Base-by-base conservation (phyloP, 2,888 invertebrate genomes). In the Leptopilina syphax region DNA sequence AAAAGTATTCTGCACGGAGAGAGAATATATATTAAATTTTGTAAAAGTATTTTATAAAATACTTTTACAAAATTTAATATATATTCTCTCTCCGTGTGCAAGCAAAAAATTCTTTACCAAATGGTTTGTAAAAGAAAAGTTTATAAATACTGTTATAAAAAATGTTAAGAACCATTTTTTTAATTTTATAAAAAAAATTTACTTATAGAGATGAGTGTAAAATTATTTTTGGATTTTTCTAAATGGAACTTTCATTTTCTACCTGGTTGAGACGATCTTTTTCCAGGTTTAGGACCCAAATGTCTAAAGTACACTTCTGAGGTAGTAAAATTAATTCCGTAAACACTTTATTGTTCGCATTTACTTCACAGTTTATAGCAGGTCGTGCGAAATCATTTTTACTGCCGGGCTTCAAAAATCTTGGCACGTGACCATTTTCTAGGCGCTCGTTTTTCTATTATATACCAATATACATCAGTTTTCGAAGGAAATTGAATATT, bases 241-340 rank as follows among this genome's bases (percentile, higher is more conserved):
- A 44, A n/a, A 44, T 18, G 18, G n/a, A 83, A 79, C 83, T 83
- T 86, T 82, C 83, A 80, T 83, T 84, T 86, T 82, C 81, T 88
- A 87, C 86, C 88, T 87, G 84, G 65, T 27, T 73, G 54, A 73
- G 34, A 34, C 34, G 34, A 8, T 54, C 60, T 60, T 60, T 60
- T 60, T n/a, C 13, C 60, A 60, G n/a, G n/a, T 60, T 60, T 13
- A n/a, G 12, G n/a, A 50, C 50, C 50, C 9, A 47, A n/a, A 13
- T 57, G 57, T 12, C n/a, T 13, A n/a, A 63, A 63, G 50, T 70
- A 24, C 27, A 27, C 68, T 50, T 50, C 50, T 50, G 12, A 80
- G 84, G 87, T 86, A 88, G 83, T 89, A 90, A 89, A 90, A 89
- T 90, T 89, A 90, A 91, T 90, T 87, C 85, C 82, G 85, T 87